A percentile compares a stretch with the other conserved stretches of the same genome.
Evolutionary conservation across 2,113 vertebrate species (phyloP).

Genomic region (Felis catus): DNA sequence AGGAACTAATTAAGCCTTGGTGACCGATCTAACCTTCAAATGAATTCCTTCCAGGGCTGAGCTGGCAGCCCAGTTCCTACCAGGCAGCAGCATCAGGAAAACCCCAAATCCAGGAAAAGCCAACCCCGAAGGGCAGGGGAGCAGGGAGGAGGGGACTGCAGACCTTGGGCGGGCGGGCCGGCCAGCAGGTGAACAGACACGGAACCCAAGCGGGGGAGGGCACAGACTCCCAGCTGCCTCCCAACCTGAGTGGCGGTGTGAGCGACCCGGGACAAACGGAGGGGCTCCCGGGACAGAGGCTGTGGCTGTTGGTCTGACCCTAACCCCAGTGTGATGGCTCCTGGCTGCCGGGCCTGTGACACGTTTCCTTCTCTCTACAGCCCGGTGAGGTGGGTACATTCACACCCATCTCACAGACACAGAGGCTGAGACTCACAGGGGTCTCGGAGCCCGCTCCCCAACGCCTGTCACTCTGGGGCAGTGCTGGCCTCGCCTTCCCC

Average conservation of each 20-base stretch:
- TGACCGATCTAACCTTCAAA: conserved; percentile 42
- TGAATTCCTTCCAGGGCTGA: not conserved
- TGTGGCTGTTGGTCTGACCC: fast-evolving
- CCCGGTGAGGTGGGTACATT: not conserved
- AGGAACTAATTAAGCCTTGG: conserved; percentile 59
- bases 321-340: not conserved
- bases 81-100: fast-evolving
- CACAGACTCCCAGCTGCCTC: fast-evolving
- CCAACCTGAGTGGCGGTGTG: fast-evolving
- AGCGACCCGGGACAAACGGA: fast-evolving
- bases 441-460: not conserved
- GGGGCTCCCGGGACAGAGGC: not conserved
- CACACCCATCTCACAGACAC: not conserved
- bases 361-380: not conserved
- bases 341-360: not conserved
- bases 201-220: fast-evolving
- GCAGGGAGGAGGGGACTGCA: too few relatives aligned
- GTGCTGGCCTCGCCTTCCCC: too few relatives aligned
- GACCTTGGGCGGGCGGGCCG: fast-evolving
- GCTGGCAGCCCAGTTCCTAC: not conserved
- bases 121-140: not conserved
- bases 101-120: not conserved
- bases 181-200: fast-evolving
- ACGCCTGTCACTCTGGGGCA: fast-evolving
- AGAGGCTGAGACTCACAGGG: not conserved